Base-by-base conservation (phyloP, 2,888 invertebrate species). In the Nasonovia ribisnigri region DNA sequence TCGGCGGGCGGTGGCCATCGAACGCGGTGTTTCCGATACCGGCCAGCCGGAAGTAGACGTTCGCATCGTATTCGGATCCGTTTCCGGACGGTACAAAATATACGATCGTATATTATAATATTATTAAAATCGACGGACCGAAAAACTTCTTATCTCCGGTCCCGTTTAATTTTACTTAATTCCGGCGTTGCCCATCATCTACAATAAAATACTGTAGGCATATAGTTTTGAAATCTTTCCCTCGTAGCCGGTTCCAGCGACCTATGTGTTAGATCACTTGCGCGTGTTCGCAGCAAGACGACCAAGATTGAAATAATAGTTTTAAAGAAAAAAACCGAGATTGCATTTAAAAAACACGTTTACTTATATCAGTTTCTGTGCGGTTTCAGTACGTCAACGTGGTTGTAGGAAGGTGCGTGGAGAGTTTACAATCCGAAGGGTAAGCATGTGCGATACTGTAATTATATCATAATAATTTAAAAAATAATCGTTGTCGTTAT, bases 1-100 rank as follows among this genome's bases (percentile, higher is more conserved):
- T 77, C 77, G 86, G 86, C 46, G 86, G 43, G 86, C 86, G 46
- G 86, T 29, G 29, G 86, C 42, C 43, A 86, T 29, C 43, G 86
- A 86, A 46, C 24, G 46, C 46, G 86, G 46, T 77, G 77, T 36
- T 77, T 77, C 77, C 77, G 77, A 77, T 77, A 77, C 36, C 77
- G 77, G 20, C 77, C 77, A 36, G 20, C 77, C 36, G 77, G 77
- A 77, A 77, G 36, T n/a, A 67, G 16, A 67, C 67, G 67, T 77
- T 36, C 20, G 36, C 36, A 0, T 36, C 77, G 77, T 20, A 20
- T 20, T 20, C 36, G 77, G 36, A 42, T 77, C 77, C 8, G 77
- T 77, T 77, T 77, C 77, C 77, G 77, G 36, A 42, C 6, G 8
- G 77, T 20, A 0, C 77, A 8, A 24, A 36, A 46, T 11, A 46